These are phyloP conservation scores for Nematopogon swammerdamellus DNA, from an alignment of 2,888 invertebrate species.

Conservation along the genomic window DNA sequence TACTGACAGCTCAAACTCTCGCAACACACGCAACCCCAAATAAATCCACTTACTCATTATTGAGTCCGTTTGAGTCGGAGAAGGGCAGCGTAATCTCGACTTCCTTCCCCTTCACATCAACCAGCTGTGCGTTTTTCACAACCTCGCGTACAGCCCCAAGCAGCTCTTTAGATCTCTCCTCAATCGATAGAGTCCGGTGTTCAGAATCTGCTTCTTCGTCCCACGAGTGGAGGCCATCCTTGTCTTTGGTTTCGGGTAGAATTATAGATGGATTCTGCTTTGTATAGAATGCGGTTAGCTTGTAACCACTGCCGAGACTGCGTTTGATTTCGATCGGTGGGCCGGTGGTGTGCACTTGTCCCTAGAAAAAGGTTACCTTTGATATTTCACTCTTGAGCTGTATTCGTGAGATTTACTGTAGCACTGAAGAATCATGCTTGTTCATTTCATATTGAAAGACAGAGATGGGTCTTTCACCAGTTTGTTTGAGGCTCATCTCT, in stretches of 20 bases:
- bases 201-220: slow-evolving; percentile 11
- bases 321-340: slow-evolving; percentile 56
- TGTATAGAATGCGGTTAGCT: slow-evolving; percentile 42
- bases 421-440: too few relatives aligned
- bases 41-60: slow-evolving; percentile 43
- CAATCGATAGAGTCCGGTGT: slow-evolving; percentile 13
- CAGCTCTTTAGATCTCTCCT: slow-evolving; percentile 35
- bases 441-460: too few relatives aligned
- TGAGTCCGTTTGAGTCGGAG: slow-evolving; percentile 41
- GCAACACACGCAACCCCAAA: too few relatives aligned
- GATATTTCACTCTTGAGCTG: too few relatives aligned
- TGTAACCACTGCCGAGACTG: slow-evolving; percentile 55
- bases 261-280: slow-evolving; percentile 3
- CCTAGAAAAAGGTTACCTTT: slow-evolving; percentile 20
- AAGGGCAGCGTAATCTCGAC: slow-evolving; percentile 50
- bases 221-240: slow-evolving; percentile 2
- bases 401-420: too few relatives aligned
- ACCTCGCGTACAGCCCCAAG: slow-evolving; percentile 32
- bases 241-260: slow-evolving; percentile 6
- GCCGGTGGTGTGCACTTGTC: slow-evolving; percentile 55
- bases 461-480: too few relatives aligned
- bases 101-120: slow-evolving; percentile 30
- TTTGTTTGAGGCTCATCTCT: too few relatives aligned
- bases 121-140: slow-evolving; percentile 40
- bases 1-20: too few relatives aligned